Evolutionary conservation across 2,888 invertebrate species (phyloP).

Genomic region (Psylliodes chrysocephalus): DNA sequence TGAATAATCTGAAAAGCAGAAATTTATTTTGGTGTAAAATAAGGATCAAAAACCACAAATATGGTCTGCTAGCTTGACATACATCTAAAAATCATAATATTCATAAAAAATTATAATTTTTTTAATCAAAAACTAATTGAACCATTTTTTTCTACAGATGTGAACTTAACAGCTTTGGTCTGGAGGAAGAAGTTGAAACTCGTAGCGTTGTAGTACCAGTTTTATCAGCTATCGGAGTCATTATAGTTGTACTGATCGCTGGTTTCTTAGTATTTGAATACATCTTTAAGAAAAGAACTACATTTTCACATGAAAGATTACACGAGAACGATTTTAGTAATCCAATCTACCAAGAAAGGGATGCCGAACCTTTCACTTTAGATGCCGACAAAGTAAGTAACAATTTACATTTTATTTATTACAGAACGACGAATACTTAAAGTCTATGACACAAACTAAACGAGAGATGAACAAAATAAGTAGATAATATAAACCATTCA

Average conservation of each 20-base stretch:
- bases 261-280: conserved; percentile 55
- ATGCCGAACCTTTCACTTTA: conserved; percentile 69
- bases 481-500: too few species aligned
- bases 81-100: too few species aligned
- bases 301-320: conserved; percentile 82
- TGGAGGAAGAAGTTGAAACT: conserved; percentile 20
- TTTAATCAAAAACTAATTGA: not conserved
- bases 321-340: conserved; percentile 86
- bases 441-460: too few species aligned
- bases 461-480: too few species aligned
- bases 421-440: too few species aligned
- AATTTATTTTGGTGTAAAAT: too few species aligned
- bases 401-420: too few species aligned
- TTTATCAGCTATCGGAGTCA: conserved; percentile 50
- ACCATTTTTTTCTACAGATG: conserved; percentile 14
- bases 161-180: conserved; percentile 13
- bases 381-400: conserved; percentile 71
- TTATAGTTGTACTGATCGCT: conserved; percentile 51
- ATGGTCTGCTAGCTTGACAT: too few species aligned
- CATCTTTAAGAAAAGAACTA: conserved; percentile 56
- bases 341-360: conserved; percentile 85
- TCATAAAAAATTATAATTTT: not conserved
- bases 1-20: too few species aligned
- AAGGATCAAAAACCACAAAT: too few species aligned
- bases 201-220: conserved; percentile 50